These are phyloP conservation scores for Chaetops frenatus DNA, from an alignment of 2,113 vertebrate genomes.

Conservation along the genomic window DNA sequence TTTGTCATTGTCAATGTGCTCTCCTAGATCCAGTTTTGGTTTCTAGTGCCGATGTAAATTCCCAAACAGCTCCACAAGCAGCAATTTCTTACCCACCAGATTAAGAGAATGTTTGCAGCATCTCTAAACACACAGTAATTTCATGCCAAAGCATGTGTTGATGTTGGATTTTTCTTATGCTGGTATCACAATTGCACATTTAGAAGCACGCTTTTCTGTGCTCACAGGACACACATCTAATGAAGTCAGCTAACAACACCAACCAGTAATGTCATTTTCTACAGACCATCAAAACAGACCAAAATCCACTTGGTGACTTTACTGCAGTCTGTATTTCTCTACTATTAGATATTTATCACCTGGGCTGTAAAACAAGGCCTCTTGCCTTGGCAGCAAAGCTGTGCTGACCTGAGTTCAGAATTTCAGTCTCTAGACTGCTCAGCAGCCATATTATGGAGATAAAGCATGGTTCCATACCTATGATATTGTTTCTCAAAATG, in stretches of 20 bases:
- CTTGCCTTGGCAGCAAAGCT: not conserved
- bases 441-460: not conserved
- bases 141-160: not conserved
- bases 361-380: not conserved
- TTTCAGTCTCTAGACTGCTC: not conserved
- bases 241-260: slow-evolving; percentile 15
- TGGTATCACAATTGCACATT: not conserved
- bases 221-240: not conserved
- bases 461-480: not conserved
- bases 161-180: not conserved
- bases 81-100: not conserved
- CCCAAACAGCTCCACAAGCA: not conserved
- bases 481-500: not conserved
- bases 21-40: not conserved
- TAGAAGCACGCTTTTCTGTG: not conserved
- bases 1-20: not conserved
- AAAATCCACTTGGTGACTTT: not conserved
- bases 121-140: not conserved
- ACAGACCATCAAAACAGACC: not conserved
- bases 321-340: not conserved
- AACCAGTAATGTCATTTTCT: slow-evolving; percentile 16
- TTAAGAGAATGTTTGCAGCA: not conserved
- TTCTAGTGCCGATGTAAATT: not conserved
- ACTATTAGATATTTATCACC: not conserved
- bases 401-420: not conserved